These are phyloP conservation scores for Acromyrmex heyeri DNA, from an alignment of 1,140 invertebrate genomes.

Conservation along the genomic window DNA sequence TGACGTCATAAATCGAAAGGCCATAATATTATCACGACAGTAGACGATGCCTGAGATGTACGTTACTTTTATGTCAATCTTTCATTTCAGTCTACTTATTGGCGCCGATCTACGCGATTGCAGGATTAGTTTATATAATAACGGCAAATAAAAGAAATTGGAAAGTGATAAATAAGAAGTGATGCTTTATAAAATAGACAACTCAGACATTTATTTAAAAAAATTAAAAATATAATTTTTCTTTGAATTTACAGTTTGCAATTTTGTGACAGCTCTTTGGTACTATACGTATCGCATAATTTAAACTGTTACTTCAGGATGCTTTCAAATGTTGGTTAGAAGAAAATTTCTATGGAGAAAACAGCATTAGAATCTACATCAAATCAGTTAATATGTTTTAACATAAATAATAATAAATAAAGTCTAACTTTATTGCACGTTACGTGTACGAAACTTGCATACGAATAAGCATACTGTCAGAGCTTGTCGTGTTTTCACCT, in stretches of 20 bases:
- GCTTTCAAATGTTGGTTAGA: not conserved
- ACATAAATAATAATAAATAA: slow-evolving; percentile 6
- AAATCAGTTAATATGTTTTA: slow-evolving; percentile 7
- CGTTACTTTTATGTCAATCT: slow-evolving; percentile 64
- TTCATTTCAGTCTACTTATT: slow-evolving; percentile 56
- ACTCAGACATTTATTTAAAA: not conserved
- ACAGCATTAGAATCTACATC: not conserved
- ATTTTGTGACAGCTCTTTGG: not conserved
- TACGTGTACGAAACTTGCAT: not conserved
- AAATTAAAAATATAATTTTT: not conserved
- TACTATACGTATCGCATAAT: not conserved
- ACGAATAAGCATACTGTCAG: not conserved
- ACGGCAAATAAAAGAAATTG: not conserved
- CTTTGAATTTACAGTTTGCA: not conserved
- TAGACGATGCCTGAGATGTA: slow-evolving; percentile 75
- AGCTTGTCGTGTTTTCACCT: not conserved
- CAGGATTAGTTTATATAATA: slow-evolving; percentile 24
- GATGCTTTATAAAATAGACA: not conserved
- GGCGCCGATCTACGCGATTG: slow-evolving; percentile 10
- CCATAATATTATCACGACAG: slow-evolving; percentile 76
- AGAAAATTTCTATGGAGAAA: not conserved
- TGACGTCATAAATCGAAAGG: slow-evolving; percentile 81
- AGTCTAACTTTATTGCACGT: not conserved
- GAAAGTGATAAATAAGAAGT: not conserved
- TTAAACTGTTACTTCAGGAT: not conserved